Evolutionary conservation across 2,888 invertebrate species (phyloP).

Genomic region (Campoplex nolae): DNA sequence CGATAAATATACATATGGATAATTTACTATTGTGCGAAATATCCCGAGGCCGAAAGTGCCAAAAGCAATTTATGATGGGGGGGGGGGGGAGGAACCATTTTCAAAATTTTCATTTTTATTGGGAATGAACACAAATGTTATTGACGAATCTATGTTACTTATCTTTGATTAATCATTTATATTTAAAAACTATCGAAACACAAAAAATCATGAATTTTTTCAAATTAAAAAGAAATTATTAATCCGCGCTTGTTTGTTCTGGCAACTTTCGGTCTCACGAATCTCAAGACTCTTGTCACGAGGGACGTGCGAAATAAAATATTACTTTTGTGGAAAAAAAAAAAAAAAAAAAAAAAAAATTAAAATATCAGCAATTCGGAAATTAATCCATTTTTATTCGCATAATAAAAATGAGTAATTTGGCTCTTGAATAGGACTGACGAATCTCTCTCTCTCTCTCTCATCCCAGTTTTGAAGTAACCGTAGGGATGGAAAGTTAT

Average conservation of each 20-base stretch:
- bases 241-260: neutral
- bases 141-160: too few species aligned
- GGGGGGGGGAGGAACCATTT: too few species aligned
- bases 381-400: neutral
- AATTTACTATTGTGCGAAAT: conserved; percentile 41
- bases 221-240: neutral
- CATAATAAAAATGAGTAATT: neutral
- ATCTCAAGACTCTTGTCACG: neutral
- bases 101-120: too few species aligned
- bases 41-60: conserved; percentile 35
- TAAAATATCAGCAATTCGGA: neutral
- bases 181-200: neutral
- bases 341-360: neutral
- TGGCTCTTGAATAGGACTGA: neutral
- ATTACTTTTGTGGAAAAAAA: neutral
- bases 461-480: neutral
- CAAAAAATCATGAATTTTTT: neutral
- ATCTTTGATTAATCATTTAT: neutral
- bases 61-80: neutral
- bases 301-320: neutral
- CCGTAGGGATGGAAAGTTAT: neutral
- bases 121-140: too few species aligned
- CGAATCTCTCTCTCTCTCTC: neutral
- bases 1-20: conserved; percentile 42
- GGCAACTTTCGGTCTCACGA: neutral